Evolutionary conservation across 2,888 invertebrate genomes (phyloP), one percentile per base, ranked within the genome.

Genomic region (Amaurobius ferox): DNA sequence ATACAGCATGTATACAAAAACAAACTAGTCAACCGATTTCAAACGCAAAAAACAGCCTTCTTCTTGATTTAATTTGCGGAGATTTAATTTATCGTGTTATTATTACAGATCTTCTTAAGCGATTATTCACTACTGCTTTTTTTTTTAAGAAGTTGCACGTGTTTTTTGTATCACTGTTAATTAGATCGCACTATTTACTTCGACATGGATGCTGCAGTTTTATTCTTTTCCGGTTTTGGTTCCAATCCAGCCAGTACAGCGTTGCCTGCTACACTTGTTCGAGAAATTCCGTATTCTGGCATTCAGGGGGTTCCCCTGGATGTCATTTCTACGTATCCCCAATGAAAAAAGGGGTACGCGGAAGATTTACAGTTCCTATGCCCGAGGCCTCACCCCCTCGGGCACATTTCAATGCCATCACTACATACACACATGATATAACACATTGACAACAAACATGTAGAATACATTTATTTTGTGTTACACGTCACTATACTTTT

Each of bases 331-430:
- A 30, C 44, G 71, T 32, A 39, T 30, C 30, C 76, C 55, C 5
- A 55, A 55, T 23, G 39, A 66, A 32, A n/a, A n/a, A 16, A 29
- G 62, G 78, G 48, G 73, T 73, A 44, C 28, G 62, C 74, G 40
- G 83, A 62, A 48, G 73, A 70, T 35, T 71, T 76, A 79, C 86
- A 86, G 86, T 86, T 86, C 86, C 86, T 86, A 86, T 79, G 86
- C 72, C 70, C 67, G 48, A 40, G 70, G 64, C 62, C 62, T 40
- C 66, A 66, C 28, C 64, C 32, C 66, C 77, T 71, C 48, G 76
- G 55, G 77, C 83, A 85, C 77, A 70, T 72, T 78, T 72, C 62
- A 76, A 83, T 71, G 77, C 77, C 83, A 85, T 85, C 83, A 72
- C 72, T 26, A 35, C 30, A 71, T 30, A 72, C 72, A 79, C 55